A percentile compares a stretch with the other conserved stretches of the same genome.
phyloP scores from a whole-genome alignment of 2,888 invertebrate genomes.

The Pherbina coryleti region DNA sequence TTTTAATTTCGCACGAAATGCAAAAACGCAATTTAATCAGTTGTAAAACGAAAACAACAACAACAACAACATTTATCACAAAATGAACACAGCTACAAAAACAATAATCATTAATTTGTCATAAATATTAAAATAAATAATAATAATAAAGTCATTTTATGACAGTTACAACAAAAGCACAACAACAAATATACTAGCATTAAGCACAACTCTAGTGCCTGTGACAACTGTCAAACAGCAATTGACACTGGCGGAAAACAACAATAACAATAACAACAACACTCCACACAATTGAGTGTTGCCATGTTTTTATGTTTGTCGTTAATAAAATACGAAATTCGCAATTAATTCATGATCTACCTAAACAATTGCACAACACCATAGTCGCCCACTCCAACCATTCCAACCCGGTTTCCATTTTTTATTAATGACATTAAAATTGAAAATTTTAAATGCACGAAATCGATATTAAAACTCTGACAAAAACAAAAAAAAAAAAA shows the following conservation, averaged over 20 bases:
- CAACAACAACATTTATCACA: neutral
- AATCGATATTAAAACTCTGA: too few species aligned
- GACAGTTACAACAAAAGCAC: neutral
- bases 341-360: neutral
- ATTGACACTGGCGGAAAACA: neutral
- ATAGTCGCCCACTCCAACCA: too few species aligned
- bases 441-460: too few species aligned
- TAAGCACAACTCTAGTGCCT: neutral
- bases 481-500: too few species aligned
- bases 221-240: conserved; percentile 17
- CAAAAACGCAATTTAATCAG: conserved; percentile 5
- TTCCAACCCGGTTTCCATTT: too few species aligned
- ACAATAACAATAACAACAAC: neutral
- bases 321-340: neutral
- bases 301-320: neutral
- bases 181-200: neutral
- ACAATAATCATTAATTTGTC: conserved; percentile 12
- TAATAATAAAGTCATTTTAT: conserved; percentile 16
- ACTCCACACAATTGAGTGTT: neutral
- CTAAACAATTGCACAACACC: too few species aligned
- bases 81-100: neutral
- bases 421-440: too few species aligned
- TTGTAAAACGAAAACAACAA: neutral
- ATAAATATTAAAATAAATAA: conserved; percentile 17
- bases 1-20: neutral